Evolutionary conservation across 2,888 invertebrate genomes (phyloP).

Genomic region (Cyclophora albipunctata): DNA sequence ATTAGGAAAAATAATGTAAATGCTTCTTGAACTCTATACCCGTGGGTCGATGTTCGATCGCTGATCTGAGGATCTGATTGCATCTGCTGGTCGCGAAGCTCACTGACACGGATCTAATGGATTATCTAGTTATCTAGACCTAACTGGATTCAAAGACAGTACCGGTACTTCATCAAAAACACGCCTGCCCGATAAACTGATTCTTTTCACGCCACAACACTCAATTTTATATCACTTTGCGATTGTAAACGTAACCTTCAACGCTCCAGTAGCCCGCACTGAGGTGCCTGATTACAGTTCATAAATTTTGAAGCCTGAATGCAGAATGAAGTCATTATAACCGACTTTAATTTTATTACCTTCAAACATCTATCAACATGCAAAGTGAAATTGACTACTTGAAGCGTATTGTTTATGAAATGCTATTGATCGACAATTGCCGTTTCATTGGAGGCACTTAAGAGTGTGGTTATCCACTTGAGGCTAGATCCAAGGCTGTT

Average conservation of each 20-base stretch:
- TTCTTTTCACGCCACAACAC: too few relatives aligned
- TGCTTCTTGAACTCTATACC: constrained; percentile 52
- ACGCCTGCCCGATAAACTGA: too few relatives aligned
- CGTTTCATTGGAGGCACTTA: constrained; percentile 6
- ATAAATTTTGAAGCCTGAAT: neutral
- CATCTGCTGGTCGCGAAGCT: constrained; percentile 38
- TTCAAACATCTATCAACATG: neutral
- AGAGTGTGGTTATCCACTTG: constrained; percentile 14
- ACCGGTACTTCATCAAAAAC: constrained; percentile 4
- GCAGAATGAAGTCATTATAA: neutral
- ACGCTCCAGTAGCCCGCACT: too few relatives aligned
- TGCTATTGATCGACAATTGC: neutral
- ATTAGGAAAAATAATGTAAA: too few relatives aligned
- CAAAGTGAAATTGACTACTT: neutral
- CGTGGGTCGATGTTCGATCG: constrained; percentile 53
- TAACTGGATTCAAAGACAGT: constrained; percentile 23
- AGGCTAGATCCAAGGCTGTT: constrained; percentile 5
- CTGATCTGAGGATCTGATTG: constrained; percentile 47
- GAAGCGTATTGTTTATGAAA: neutral
- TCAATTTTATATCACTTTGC: too few relatives aligned
- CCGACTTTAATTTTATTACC: neutral
- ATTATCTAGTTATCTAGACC: constrained; percentile 20
- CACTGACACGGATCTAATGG: constrained; percentile 38
- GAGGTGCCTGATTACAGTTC: neutral
- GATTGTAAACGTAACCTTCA: too few relatives aligned